phyloP scores from a whole-genome alignment of 2,888 invertebrate genomes.

The Catocala nupta region DNA sequence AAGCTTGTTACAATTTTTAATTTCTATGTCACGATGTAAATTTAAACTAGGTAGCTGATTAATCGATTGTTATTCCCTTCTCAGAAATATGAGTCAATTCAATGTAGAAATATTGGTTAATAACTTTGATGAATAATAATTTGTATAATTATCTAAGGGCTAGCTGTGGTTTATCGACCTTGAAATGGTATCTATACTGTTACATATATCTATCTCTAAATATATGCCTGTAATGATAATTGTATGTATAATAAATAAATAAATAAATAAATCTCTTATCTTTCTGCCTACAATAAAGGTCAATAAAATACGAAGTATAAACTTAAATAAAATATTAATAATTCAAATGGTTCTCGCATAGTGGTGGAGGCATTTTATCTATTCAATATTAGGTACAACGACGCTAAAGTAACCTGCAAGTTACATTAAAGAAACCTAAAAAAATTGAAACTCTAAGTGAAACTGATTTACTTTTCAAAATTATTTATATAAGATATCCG shows the following conservation, averaged over 20 bases:
- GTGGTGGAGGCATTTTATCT: slow-evolving; percentile 15
- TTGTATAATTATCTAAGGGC: slow-evolving; percentile 34
- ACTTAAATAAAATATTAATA: slow-evolving; percentile 44
- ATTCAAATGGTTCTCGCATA: slow-evolving; percentile 36
- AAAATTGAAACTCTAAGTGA: no score
- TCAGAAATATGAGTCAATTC: slow-evolving; percentile 36
- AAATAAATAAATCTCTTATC: no score
- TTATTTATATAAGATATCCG: no score
- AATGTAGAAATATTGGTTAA: slow-evolving; percentile 28
- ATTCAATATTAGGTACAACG: slow-evolving; percentile 4
- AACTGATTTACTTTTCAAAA: no score
- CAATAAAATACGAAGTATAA: slow-evolving; percentile 39
- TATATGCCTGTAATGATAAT: no score
- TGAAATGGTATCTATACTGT: slow-evolving; percentile 34
- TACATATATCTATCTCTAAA: slow-evolving; percentile 27
- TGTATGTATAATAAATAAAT: no score
- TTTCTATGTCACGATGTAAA: slow-evolving; percentile 62
- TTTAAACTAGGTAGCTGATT: slow-evolving; percentile 61
- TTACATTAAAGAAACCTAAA: no score
- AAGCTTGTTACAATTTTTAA: slow-evolving; percentile 63
- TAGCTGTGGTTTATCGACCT: slow-evolving; percentile 34
- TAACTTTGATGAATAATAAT: slow-evolving; percentile 39
- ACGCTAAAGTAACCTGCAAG: not conserved
- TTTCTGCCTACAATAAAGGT: slow-evolving; percentile 36
- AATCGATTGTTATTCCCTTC: slow-evolving; percentile 65